Base-by-base conservation (phyloP, 2,797 vertebrate species). In the Prunella strophiata region DNA sequence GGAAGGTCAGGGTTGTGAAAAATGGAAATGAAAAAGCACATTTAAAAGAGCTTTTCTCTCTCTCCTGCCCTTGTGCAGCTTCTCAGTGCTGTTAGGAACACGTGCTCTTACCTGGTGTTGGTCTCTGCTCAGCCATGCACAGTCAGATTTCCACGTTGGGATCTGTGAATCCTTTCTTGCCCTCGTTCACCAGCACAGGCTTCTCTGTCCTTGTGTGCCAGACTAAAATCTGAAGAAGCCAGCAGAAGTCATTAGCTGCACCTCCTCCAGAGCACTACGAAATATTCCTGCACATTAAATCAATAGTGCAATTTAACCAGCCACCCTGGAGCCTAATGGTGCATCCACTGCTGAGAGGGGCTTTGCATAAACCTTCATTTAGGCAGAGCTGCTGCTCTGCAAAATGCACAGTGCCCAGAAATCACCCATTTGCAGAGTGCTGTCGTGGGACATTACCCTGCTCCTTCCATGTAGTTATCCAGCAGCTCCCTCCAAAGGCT, bases 131-230 rank as follows among this genome's bases (percentile, higher is more conserved):
- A 83, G 91, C 85, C 65, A 22, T 1, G 57, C 51, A 85, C 92
- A 38, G 73, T 99, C 98, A 99, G 96, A 99, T 99, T 98, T 99
- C 99, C 97, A 99, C 98, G 0, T 99, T 99, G 76, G 98, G 98
- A 96, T 99, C 99, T 89, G 99, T 99, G 98, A 99, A 99, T 97
- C 99, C 99, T 97, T 99, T 99, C 96, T 99, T 99, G 51, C 99
- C 99, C 96, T 99, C 99, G 0, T 99, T 99, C 87, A 99, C 99
- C 90, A 99, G 98, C 96, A 99, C 98, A 2, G 99, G 99, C 96
- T 99, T 99, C 97, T 99, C 99, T 7, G 99, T 99, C 97, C 99
- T 98, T 0, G 99, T 99, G 96, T 99, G 99, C 99, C 99, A 99
- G 93, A 99, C 99, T 48, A 99, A 98, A 97, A 99, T 99, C 99